Base-by-base conservation (phyloP, 1,140 invertebrate species). In the Calosoma granatense region DNA sequence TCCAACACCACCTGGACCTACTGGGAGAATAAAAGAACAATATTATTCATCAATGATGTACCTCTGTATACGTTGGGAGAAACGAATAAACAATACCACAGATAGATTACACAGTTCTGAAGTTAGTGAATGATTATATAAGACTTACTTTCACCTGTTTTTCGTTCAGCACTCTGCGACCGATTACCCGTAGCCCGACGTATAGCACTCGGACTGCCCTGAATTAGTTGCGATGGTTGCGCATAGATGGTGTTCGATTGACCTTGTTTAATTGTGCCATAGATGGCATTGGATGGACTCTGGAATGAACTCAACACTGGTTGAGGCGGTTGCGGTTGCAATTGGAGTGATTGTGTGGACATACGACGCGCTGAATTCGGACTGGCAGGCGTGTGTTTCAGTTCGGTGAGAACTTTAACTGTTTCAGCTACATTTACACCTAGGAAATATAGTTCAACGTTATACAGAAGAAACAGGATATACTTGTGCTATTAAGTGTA, bases 351-450 rank as follows among this genome's bases (percentile, higher is more conserved):
- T 47, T 47, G 41, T 1, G 64, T 59, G 6, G 66, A 68, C 59
- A 66, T 78, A 21, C 86, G 79, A 3, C 89, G 79, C 14, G 90
- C 73, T 1, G 87, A 76, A 55, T 84, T 85, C 1, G 90, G 90
- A 65, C 88, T 92, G 1, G 88, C 87, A 0, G 90, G 90, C 61
- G 86, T 89, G 69, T 92, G 90, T 64, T 88, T 87, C 57, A 90
- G 70, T 67, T 91, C 88, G 0, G 88, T 91, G 56, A 93, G 70
- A 19, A 86, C 88, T 67, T 88, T 87, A 11, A 93, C 88, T 1
- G 89, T 90, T 70, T 92, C 89, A 1, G 88, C 88, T n/a, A 93
- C 90, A 65, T 84, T 87, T 47, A 79, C 68, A 60, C 72, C 72
- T 57, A 68, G 69, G 57, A 56, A 65, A 47, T 47, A 30, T 64